These are phyloP conservation scores for Chesias legatella DNA, from an alignment of 2,888 invertebrate genomes.

Conservation along the genomic window DNA sequence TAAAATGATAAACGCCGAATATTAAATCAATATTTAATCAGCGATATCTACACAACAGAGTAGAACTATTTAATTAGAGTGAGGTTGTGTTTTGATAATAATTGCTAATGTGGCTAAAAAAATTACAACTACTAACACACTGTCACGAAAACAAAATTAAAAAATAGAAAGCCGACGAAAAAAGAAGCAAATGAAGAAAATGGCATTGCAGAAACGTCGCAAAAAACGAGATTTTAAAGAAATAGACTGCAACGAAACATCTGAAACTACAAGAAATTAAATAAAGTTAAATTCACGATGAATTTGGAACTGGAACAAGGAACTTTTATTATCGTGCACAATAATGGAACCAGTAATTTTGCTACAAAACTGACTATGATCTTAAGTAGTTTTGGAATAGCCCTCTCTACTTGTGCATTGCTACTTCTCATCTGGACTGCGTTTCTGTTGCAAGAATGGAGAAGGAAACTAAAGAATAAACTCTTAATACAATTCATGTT, in stretches of 20 bases:
- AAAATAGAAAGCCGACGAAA: no score
- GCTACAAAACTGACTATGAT: constrained; percentile 29
- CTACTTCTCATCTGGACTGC: constrained; percentile 54
- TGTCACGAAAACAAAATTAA: neutral
- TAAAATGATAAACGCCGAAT: neutral
- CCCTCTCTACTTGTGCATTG: constrained; percentile 46
- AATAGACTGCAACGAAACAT: neutral
- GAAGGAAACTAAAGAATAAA: constrained; percentile 60
- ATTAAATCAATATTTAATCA: constrained; percentile 14
- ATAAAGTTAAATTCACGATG: constrained; percentile 5
- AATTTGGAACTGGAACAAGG: constrained; percentile 29
- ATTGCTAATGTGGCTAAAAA: neutral
- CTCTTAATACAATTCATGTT: constrained; percentile 62
- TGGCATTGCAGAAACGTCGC: constrained; percentile 1
- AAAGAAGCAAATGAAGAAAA: neutral
- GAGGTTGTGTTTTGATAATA: constrained; percentile 12
- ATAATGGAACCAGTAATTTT: constrained; percentile 31
- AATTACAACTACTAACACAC: neutral
- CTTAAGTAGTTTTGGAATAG: constrained; percentile 49
- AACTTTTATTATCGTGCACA: constrained; percentile 27
- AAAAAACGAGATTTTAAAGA: constrained; percentile 1
- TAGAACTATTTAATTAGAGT: constrained; percentile 3
- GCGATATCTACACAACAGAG: constrained; percentile 4
- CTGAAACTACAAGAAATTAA: no score
- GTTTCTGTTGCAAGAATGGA: constrained; percentile 57